A percentile compares a stretch with the other conserved stretches of the same genome.
phyloP scores from a whole-genome alignment of 2,888 invertebrate species.

The Nysson spinosus region DNA sequence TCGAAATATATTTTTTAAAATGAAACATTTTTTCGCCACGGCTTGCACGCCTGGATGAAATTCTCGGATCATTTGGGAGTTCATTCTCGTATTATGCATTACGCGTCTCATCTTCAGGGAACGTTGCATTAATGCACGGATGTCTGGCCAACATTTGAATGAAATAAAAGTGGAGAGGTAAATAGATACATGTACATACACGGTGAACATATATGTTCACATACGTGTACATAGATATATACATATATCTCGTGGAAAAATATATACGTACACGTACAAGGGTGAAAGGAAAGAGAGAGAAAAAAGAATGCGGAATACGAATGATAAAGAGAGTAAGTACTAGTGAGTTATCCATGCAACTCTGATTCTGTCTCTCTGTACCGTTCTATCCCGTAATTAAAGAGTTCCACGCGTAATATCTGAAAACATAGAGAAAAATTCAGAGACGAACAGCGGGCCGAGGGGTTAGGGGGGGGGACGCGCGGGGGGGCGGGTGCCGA shows the following conservation, averaged over 20 bases:
- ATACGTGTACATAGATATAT: too few relatives aligned
- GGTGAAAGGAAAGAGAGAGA: not conserved
- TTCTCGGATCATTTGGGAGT: constrained; percentile 17
- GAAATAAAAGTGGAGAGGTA: constrained; percentile 37
- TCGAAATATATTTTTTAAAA: too few relatives aligned
- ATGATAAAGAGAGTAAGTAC: constrained; percentile 16
- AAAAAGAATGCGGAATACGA: constrained; percentile 6
- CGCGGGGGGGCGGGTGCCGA: not conserved
- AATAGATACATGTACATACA: constrained; percentile 36
- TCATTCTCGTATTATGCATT: constrained; percentile 21
- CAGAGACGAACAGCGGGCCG: constrained; percentile 14
- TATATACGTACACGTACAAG: not conserved
- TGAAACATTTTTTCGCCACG: not conserved
- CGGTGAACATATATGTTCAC: not conserved
- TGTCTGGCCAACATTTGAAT: constrained; percentile 41
- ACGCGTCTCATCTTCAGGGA: constrained; percentile 24
- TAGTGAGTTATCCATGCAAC: constrained; percentile 30
- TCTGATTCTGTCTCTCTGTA: constrained; percentile 28
- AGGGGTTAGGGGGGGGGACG: too few relatives aligned
- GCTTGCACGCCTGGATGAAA: not conserved
- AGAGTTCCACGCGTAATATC: constrained; percentile 49
- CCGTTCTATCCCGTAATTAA: constrained; percentile 50
- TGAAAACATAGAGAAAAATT: constrained; percentile 53
- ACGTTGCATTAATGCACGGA: constrained; percentile 43
- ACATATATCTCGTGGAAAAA: too few relatives aligned